Conservation (phyloP, 2,797 vertebrate species). For the Halcyon chelicuti region DNA sequence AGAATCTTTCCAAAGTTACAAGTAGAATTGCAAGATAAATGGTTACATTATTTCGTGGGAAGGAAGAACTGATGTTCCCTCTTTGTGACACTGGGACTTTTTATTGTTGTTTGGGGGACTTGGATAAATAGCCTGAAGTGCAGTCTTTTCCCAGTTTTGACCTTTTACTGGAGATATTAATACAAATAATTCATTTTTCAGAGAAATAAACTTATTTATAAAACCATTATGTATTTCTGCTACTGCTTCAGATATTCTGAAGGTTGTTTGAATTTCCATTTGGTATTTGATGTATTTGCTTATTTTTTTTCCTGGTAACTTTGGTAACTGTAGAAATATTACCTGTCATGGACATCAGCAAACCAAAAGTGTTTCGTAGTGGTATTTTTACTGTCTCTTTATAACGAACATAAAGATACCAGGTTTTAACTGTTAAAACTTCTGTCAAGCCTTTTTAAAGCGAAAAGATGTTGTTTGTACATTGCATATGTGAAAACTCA, state of each 20-base stretch:
- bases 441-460: background rate
- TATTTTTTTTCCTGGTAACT: background rate
- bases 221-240: background rate
- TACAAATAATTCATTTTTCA: background rate
- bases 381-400: background rate
- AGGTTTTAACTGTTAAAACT: background rate
- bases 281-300: background rate
- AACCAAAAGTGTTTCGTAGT: background rate
- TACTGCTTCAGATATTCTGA: background rate
- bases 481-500: background rate
- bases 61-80: background rate
- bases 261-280: background rate
- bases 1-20: background rate
- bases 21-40: background rate
- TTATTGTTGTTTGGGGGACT: background rate
- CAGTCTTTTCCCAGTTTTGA: background rate
- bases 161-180: background rate
- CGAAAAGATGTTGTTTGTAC: background rate
- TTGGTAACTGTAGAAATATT: background rate
- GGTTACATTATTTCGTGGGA: background rate
- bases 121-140: background rate
- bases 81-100: background rate
- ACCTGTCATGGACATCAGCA: background rate
- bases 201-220: background rate
- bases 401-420: background rate